Conservation (phyloP, 2,113 vertebrate species). For the Leptodactylus fuscus region DNA sequence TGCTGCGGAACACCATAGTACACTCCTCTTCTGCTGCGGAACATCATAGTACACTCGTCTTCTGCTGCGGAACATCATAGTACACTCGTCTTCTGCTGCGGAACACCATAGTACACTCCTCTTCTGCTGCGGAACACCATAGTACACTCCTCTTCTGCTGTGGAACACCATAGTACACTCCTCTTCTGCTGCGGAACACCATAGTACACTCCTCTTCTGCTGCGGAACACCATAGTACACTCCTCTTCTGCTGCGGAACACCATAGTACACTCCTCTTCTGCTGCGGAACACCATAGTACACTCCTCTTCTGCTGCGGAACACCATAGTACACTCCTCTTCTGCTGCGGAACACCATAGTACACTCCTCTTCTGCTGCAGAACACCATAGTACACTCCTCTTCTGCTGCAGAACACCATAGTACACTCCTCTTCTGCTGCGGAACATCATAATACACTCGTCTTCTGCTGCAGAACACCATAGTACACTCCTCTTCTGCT, state of each 20-base stretch:
- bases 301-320: no score
- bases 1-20: background rate
- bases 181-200: background rate
- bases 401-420: background rate
- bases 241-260: background rate
- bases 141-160: background rate
- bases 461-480: background rate
- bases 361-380: background rate
- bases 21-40: background rate
- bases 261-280: background rate
- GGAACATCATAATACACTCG: background rate
- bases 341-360: background rate
- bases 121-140: background rate
- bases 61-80: background rate
- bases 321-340: background rate
- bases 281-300: background rate
- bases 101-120: background rate
- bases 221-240: background rate
- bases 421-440: background rate
- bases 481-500: background rate
- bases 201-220: background rate
- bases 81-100: background rate
- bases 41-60: background rate
- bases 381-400: background rate
- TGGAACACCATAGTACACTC: background rate